Conservation (phyloP, 2,113 vertebrate species). For the Zosterops borbonicus region DNA sequence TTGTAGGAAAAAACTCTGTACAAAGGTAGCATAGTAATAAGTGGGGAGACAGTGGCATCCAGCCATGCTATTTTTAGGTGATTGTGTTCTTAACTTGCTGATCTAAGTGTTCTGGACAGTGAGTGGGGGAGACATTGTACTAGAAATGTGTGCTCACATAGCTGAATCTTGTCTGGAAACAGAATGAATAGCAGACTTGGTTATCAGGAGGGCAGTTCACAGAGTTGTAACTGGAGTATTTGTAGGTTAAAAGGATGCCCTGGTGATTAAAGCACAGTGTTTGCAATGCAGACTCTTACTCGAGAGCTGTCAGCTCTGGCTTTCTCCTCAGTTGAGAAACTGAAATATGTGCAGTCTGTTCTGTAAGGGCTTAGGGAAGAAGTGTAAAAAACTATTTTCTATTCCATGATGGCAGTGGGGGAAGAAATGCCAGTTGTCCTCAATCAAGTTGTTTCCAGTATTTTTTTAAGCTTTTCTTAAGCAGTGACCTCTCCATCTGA, state of each 20-base stretch:
- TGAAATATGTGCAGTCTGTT: slow-evolving; percentile 48
- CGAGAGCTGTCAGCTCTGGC: slow-evolving; percentile 1
- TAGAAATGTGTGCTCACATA: not conserved
- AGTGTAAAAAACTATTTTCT: slow-evolving; percentile 6
- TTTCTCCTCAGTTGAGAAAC: not conserved
- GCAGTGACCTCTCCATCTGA: not conserved
- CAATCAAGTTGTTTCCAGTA: not conserved
- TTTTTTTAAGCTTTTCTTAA: not conserved
- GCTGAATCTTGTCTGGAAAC: not conserved
- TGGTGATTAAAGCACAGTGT: not conserved
- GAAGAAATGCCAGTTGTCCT: slow-evolving; percentile 36
- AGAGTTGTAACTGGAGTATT: not conserved
- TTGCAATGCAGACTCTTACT: not conserved
- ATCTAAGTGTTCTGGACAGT: slow-evolving; percentile 53
- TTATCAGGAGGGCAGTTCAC: not conserved
- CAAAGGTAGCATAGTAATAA: slow-evolving; percentile 36
- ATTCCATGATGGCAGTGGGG: not conserved
- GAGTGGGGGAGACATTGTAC: not conserved
- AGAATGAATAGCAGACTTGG: not conserved
- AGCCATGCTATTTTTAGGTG: slow-evolving; percentile 46
- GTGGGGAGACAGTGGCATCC: slow-evolving; percentile 11
- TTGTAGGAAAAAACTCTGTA: slow-evolving; percentile 22
- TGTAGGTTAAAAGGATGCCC: not conserved
- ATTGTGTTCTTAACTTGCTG: slow-evolving; percentile 58
- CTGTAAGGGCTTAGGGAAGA: slow-evolving; percentile 2